These are phyloP conservation scores for Macaria notata DNA, from an alignment of 2,888 invertebrate genomes.

Conservation along the genomic window DNA sequence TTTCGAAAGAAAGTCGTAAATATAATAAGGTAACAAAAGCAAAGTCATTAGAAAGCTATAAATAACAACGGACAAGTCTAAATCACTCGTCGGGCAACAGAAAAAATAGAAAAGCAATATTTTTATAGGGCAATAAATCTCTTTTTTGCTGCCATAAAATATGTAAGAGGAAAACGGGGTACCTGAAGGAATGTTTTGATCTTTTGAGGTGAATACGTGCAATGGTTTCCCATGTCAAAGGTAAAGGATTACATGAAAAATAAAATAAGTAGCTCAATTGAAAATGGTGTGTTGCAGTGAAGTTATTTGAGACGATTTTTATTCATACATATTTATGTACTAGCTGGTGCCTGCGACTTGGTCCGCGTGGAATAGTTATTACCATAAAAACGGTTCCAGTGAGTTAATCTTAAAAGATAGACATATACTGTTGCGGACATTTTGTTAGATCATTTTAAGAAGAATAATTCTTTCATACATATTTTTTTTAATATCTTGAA, in stretches of 20 bases:
- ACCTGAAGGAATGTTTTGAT: conserved; percentile 13
- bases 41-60: conserved; percentile 17
- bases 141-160: conserved; percentile 25
- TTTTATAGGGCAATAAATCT: conserved; percentile 33
- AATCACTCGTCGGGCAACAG: conserved; percentile 25
- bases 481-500: too few relatives aligned
- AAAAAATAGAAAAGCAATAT: conserved; percentile 26
- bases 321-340: too few relatives aligned
- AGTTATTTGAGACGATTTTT: too few relatives aligned
- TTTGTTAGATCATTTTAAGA: too few relatives aligned
- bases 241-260: neutral
- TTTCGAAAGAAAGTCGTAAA: too few relatives aligned
- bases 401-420: too few relatives aligned
- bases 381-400: too few relatives aligned
- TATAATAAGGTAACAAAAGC: neutral
- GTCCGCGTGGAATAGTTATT: too few relatives aligned
- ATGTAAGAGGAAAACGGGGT: conserved; percentile 28
- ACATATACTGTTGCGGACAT: too few relatives aligned
- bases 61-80: conserved; percentile 23
- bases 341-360: too few relatives aligned
- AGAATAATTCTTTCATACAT: too few relatives aligned
- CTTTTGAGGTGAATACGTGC: conserved; percentile 9
- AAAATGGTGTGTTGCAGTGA: too few relatives aligned
- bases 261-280: conserved; percentile 2
- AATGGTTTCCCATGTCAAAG: conserved; percentile 7